Base-by-base conservation (phyloP, 2,113 vertebrate species). In the Notarius lentiginosus region DNA sequence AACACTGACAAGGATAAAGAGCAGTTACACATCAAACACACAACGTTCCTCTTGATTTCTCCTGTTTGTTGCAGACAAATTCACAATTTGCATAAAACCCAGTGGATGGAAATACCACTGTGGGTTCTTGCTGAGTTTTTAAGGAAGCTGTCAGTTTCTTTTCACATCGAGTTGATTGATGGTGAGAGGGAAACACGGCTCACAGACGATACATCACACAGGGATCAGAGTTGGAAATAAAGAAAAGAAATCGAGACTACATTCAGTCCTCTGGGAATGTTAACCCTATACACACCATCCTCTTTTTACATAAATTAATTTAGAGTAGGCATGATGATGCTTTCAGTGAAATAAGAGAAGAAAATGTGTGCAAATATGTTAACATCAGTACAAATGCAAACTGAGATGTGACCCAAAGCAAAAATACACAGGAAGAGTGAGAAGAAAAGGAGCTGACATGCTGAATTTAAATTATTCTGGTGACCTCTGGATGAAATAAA, bases 71-170 rank as follows among this genome's bases (percentile, higher is more conserved):
- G 9, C 56, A 80, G 27, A 24, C 56, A 60, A 80, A 41, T 60
- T 80, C 27, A 80, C 18, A 81, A 81, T 81, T 81, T 81, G 79
- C 79, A 61, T 81, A 81, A 58, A 79, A 47, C 30, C 79, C 79
- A 61, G 20, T 41, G 30, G 56, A 81, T 81, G 79, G 30, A 81
- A 81, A 81, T 61, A 56, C 24, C 9, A 81, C 20, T 60, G 20
- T 61, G 79, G 56, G 79, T 27, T 81, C 56, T 81, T 7, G 34
- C 18, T 81, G 56, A 81, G 56, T 30, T 81, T 81, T 81, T 47
- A 61, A 61, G 15, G 56, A 81, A 81, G 30, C 79, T 81, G 79
- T 81, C 79, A 81, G 56, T 61, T 81, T 24, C 79, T 81, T 79
- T 81, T 81, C 17, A 81, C 18, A 61, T 61, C 3, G 10, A 81